phyloP scores from a whole-genome alignment of 2,888 invertebrate species.

The Watsonalla binaria region DNA sequence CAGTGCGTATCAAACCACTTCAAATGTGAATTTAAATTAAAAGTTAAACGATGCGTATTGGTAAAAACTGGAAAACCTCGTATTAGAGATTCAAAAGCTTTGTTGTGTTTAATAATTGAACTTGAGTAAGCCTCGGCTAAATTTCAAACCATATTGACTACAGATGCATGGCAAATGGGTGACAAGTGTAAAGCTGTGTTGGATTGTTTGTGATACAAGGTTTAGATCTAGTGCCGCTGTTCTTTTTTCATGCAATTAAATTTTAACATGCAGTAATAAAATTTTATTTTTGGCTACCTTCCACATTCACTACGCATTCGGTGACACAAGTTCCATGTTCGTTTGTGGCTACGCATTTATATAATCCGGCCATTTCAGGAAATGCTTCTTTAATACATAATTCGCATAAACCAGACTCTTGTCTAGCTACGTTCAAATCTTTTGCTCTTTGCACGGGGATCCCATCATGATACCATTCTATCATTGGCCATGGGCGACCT shows the following conservation, averaged over 20 bases:
- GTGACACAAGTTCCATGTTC: conserved; percentile 89
- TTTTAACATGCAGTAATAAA: conserved; percentile 39
- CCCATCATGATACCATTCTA: conserved; percentile 89
- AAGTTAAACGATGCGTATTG: not conserved
- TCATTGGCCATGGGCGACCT: conserved; percentile 88
- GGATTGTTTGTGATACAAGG: conserved; percentile 14
- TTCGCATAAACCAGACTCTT: conserved; percentile 87
- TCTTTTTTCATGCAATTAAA: conserved; percentile 21
- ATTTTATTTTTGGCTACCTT: conserved; percentile 80
- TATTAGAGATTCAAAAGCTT: not conserved
- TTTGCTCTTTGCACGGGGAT: conserved; percentile 85
- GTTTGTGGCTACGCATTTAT: conserved; percentile 90
- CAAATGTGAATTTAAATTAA: not conserved
- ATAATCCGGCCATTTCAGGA: conserved; percentile 93
- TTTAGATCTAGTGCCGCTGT: conserved; percentile 13
- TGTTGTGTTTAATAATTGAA: conserved; percentile 1
- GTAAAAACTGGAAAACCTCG: not conserved
- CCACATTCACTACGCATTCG: conserved; percentile 86
- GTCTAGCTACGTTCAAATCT: conserved; percentile 86
- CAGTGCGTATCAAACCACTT: conserved; percentile 9
- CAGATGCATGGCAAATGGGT: conserved; percentile 65
- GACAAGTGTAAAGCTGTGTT: conserved; percentile 13
- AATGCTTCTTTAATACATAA: conserved; percentile 92
- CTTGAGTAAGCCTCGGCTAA: conserved; percentile 9
- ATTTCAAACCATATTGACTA: conserved; percentile 30